Conservation (phyloP, 2,797 vertebrate genomes). For the Acanthornis magna region DNA sequence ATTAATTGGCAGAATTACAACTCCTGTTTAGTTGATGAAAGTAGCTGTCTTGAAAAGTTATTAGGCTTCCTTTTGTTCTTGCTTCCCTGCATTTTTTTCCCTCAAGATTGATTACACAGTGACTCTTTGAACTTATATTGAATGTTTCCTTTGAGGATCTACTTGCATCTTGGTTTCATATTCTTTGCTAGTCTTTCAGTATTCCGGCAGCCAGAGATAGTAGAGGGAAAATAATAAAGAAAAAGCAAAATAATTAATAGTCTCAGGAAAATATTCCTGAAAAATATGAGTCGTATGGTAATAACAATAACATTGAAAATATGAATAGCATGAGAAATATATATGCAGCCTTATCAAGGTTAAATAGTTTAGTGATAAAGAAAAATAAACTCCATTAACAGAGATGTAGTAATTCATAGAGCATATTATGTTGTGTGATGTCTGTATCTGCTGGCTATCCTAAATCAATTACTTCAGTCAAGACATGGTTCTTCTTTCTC, state of each 20-base stretch:
- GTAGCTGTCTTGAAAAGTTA: slow-evolving; percentile 36
- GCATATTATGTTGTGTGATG: neutral
- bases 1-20: slow-evolving; percentile 45
- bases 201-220: neutral
- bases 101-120: slow-evolving; percentile 18
- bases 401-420: neutral
- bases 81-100: neutral
- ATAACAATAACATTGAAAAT: neutral
- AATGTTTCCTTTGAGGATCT: slow-evolving; percentile 43
- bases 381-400: neutral
- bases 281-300: neutral
- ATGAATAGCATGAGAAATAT: neutral
- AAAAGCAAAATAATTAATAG: neutral
- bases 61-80: slow-evolving; percentile 44
- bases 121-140: slow-evolving; percentile 23
- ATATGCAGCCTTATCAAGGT: neutral
- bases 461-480: slow-evolving; percentile 58
- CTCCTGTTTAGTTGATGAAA: slow-evolving; percentile 31
- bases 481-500: neutral
- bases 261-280: neutral
- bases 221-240: neutral
- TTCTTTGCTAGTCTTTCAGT: neutral
- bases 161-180: neutral
- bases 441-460: neutral
- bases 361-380: neutral